Evolutionary conservation across 2,113 vertebrate species (phyloP).

Genomic region (Pelobates fuscus): DNA sequence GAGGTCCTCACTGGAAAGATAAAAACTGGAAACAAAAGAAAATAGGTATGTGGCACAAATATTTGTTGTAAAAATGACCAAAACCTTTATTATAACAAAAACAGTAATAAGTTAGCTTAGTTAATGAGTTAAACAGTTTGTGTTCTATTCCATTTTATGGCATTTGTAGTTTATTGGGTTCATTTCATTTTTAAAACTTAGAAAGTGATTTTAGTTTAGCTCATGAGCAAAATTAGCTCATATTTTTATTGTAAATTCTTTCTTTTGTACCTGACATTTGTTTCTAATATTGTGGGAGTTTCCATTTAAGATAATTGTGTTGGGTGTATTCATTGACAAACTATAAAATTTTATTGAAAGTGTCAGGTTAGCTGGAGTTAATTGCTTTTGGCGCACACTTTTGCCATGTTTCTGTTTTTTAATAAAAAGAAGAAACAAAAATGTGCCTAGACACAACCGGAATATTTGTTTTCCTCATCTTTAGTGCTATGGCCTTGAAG

Average conservation of each 20-base stretch:
- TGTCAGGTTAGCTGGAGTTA: constrained; percentile 19
- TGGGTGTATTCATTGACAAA: constrained; percentile 36
- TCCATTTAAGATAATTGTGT: constrained; percentile 9
- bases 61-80: no score
- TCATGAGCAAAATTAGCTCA: background rate
- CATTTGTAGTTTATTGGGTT: background rate
- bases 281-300: constrained; percentile 33
- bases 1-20: no score
- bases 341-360: constrained; percentile 16
- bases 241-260: background rate
- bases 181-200: background rate
- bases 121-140: no score
- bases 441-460: no score
- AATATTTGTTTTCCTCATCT: no score
- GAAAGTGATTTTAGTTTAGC: background rate
- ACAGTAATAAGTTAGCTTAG: no score
- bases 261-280: constrained; percentile 35
- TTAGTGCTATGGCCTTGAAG: no score
- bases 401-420: background rate
- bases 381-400: background rate
- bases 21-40: no score
- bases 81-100: no score
- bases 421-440: background rate
- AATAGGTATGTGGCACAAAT: no score
- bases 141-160: background rate